A percentile compares a stretch with the other conserved stretches of the same genome.
Conservation (phyloP, 2,113 vertebrate genomes). For the Myotis davidii region DNA sequence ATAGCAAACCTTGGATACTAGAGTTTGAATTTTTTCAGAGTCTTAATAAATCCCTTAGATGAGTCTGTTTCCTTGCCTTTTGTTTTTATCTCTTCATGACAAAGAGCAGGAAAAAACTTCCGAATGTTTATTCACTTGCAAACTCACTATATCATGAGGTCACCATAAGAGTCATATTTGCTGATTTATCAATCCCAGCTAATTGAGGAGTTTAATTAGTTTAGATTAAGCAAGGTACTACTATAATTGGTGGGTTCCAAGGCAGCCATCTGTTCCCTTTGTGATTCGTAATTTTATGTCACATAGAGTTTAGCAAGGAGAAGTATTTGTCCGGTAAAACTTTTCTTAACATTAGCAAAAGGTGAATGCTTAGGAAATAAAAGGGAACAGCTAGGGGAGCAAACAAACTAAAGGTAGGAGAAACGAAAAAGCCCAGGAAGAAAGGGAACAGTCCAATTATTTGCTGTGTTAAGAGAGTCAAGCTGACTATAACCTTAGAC, state of each 20-base stretch:
- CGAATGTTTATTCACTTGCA: background rate
- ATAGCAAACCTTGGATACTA: background rate
- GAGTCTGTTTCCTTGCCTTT: slow-evolving; percentile 16
- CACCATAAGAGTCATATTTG: background rate
- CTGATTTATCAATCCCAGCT: slow-evolving; percentile 44
- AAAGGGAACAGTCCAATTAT: slow-evolving; percentile 53
- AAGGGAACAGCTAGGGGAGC: background rate
- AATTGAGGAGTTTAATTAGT: slow-evolving; percentile 59
- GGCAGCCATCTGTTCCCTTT: slow-evolving; percentile 28
- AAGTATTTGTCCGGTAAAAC: slow-evolving; percentile 38
- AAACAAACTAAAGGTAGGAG: background rate
- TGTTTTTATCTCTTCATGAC: background rate
- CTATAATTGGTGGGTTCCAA: slow-evolving; percentile 49
- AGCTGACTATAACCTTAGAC: slow-evolving; percentile 56
- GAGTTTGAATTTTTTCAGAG: background rate
- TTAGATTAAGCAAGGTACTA: slow-evolving; percentile 50
- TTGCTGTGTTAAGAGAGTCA: slow-evolving; percentile 48
- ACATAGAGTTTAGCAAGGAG: background rate
- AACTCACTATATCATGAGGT: slow-evolving; percentile 11
- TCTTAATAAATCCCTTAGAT: slow-evolving; percentile 8
- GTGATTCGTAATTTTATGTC: slow-evolving; percentile 17
- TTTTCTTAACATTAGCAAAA: slow-evolving; percentile 43
- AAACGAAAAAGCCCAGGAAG: background rate
- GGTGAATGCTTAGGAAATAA: slow-evolving; percentile 4
- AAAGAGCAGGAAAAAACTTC: background rate